These are phyloP conservation scores for Entomyzon cyanotis DNA, from an alignment of 2,113 vertebrate genomes.

Conservation along the genomic window DNA sequence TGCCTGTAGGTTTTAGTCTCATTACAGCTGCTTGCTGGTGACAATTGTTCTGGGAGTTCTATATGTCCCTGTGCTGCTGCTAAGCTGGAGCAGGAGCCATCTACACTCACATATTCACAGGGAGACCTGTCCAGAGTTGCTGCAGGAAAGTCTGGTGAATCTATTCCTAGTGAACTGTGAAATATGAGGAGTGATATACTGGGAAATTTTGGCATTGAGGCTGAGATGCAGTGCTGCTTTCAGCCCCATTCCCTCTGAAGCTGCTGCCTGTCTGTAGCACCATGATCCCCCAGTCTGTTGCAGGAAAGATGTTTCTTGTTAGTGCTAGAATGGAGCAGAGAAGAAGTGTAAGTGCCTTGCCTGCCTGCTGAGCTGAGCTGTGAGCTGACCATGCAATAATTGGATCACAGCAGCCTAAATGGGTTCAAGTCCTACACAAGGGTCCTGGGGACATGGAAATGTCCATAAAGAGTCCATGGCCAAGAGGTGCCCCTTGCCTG, in stretches of 20 bases:
- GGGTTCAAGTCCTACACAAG: accelerated
- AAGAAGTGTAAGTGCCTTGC: not conserved
- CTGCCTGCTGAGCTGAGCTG: not conserved
- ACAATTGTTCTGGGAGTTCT: not conserved
- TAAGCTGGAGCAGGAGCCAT: not conserved
- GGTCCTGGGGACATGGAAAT: accelerated
- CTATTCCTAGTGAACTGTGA: not conserved
- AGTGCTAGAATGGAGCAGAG: not conserved
- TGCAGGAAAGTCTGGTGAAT: not conserved
- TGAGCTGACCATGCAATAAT: not conserved
- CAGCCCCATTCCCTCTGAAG: not conserved
- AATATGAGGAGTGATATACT: not conserved
- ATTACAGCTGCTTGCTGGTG: not conserved
- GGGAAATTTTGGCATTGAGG: not conserved
- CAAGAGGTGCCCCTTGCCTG: not conserved
- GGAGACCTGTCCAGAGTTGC: not conserved
- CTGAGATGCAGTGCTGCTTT: not conserved
- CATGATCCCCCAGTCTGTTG: accelerated
- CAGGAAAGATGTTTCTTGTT: not conserved
- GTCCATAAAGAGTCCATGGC: not conserved
- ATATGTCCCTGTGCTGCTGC: not conserved
- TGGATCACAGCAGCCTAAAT: not conserved
- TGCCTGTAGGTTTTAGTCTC: not conserved
- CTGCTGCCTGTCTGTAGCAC: not conserved
- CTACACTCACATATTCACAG: not conserved